phyloP scores from a whole-genome alignment of 2,888 invertebrate genomes.

The Agrotis segetum region DNA sequence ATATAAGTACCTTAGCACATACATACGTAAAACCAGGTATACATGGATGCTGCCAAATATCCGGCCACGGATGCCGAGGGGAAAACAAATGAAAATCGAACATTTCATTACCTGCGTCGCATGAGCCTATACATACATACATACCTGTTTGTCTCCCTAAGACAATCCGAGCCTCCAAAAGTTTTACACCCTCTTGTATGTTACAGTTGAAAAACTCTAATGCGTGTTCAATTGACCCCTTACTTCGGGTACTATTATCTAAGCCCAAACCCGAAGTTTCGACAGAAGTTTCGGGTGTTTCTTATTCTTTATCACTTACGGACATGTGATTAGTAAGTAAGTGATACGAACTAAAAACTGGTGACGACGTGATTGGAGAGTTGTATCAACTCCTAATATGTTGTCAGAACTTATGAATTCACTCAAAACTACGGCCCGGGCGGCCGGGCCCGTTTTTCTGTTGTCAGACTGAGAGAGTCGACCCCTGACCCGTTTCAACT shows the following conservation, averaged over 20 bases:
- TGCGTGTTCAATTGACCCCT: conserved; percentile 42
- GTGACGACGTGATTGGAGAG: no score
- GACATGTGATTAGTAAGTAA: no score
- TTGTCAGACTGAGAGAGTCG: no score
- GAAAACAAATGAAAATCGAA: conserved; percentile 48
- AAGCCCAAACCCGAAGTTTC: no score
- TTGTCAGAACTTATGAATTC: no score
- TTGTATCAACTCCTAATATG: no score
- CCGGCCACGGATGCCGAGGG: conserved; percentile 33
- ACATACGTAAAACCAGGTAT: conserved; percentile 12
- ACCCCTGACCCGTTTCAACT: conserved; percentile 40
- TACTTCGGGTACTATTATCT: background rate
- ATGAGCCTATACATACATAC: background rate
- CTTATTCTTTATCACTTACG: no score
- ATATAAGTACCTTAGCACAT: conserved; percentile 22
- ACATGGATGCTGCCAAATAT: conserved; percentile 56
- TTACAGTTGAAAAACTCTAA: conserved; percentile 41
- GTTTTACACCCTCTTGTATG: conserved; percentile 31
- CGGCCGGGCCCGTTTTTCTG: no score
- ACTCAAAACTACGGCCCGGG: no score
- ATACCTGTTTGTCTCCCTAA: background rate
- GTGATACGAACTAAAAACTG: no score
- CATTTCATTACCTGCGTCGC: conserved; percentile 12
- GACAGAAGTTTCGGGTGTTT: no score
- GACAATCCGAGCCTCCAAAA: conserved; percentile 22